Base-by-base conservation (phyloP, 35 echinoderm and acorn worm species). In the Patiria miniata region DNA sequence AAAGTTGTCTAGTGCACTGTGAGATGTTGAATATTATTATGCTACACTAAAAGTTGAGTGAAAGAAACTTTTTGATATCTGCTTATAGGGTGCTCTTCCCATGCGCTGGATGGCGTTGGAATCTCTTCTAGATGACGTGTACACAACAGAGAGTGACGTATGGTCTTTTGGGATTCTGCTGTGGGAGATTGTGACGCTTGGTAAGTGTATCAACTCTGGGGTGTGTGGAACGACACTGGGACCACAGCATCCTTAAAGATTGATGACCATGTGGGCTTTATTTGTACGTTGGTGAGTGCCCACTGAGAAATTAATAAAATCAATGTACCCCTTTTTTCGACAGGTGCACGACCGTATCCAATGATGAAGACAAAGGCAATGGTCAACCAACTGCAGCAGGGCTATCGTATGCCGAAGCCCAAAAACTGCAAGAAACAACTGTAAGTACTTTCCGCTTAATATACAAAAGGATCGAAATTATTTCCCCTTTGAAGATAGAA, bases 91-190 rank as follows among this genome's bases (percentile, higher is more conserved):
- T 10, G 19, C 65, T 12, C 65, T 92, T 5, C 91, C 94, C 32
- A 79, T 97, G 9, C 59, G 94, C 8, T 97, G 94, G 94, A 93
- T 97, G 94, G 89, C 94, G 5, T 82, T 84, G 16, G 94, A 97
- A 77, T 93, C 94, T 0, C 82, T 97, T 44, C 59, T 97, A 59
- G 53, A 97, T 15, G 93, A 90, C 78, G 69, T 82, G 52, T 97
- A 90, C 83, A 90, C 90, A 30, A 90, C 84, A 29, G 83, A 93
- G 61, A 97, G 90, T 79, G 91, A 97, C 53, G 94, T 90, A 32
- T 97, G 94, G 94, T 97, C 94, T 10, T 97, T 90, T 87, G 94
- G 91, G 18, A 79, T 97, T 37, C 33, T 93, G 28, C 51, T 97
- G 36, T 97, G 94, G 94, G 94, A 97, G 78, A 93, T 97, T 60